Base-by-base conservation (phyloP, 2,888 invertebrate species). In the Mechanitis messenoides region DNA sequence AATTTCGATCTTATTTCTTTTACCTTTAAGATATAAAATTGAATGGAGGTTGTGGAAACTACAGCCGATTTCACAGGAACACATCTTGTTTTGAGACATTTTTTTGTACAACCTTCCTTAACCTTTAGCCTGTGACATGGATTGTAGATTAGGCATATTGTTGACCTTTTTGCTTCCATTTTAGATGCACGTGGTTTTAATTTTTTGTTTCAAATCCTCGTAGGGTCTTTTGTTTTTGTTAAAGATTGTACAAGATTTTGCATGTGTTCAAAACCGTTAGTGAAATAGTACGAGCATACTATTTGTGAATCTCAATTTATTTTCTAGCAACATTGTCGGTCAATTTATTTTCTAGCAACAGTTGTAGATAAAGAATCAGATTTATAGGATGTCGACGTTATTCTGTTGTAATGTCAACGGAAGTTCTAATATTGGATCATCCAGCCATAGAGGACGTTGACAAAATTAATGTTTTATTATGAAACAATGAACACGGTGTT, bases 121-220 rank as follows among this genome's bases (percentile, higher is more conserved):
- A 90, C 89, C 90, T 89, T 88, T 89, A 83, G 87, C 88, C 85
- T 87, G 84, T 87, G 89, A 90, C 90, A 89, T 80, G 88, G 88
- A 85, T 89, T 86, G 87, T 88, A 87, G 87, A 89, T 90, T 89
- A 88, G 87, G 86, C 84, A 89, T 88, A 89, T 88, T 89, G 88
- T 89, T 89, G 86, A 88, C 84, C 84, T 87, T 90, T 90, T 88
- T 88, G 81, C 82, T 78, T 80, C 75, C 80, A 80, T 81, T 81
- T 77, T 72, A 71, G 80, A 74, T 85, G 86, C 89, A 88, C 87
- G 86, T 89, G 88, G 78, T 80, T 76, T 75, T 74, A 68, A 76
- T 83, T 84, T 87, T 86, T 87, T 81, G 78, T 72, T 64, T 64
- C 65, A 65, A 70, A 74, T 77, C 74, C 73, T 74, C 68, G 66